Base-by-base conservation (phyloP, 2,113 vertebrate species). In the Coptodon rendalli region DNA sequence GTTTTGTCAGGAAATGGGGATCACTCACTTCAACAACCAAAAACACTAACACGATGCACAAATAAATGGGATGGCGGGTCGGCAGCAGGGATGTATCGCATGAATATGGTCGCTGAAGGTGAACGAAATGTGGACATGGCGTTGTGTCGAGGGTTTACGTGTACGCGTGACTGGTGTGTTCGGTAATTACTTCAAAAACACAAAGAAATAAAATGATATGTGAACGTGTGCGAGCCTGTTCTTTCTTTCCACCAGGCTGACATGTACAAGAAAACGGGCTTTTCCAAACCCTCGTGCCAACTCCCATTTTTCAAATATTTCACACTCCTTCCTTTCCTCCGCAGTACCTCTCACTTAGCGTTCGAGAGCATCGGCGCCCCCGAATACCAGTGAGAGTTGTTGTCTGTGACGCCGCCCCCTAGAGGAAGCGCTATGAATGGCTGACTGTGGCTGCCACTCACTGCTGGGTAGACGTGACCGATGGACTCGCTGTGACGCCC, bases 401-500 rank as follows among this genome's bases (percentile, higher is more conserved):
- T 95, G 95, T 97, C 97, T 84, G 96, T 94, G 89, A 96, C 86
- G 17, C 95, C 91, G 22, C 96, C 95, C 87, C 95, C 95, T 57
- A 97, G 94, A 6, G 96, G 96, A 22, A 97, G 96, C 6, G 96
- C 95, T 89, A 96, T 91, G 94, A 96, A 97, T 1, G 95, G 95
- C 95, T 96, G 96, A 89, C 91, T 94, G 91, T 93, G 92, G 93
- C 94, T 90, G 87, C 87, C 92, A 98, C 98, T 99, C 97, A 99
- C 98, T 92, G 99, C 97, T 79, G 99, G 99, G 91, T 99, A 99
- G 93, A 99, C 97, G 8, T 99, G 99, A 3, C 99, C 99, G 53
- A 99, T 83, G 89, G 94, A 98, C 89, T 99, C 98, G 92, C 97
- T 97, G 83, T 97, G 97, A 57, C 97, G 96, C 31, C 98, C 98